Base-by-base conservation (phyloP, 2,888 invertebrate genomes). In the Eueremaeus valkanovi region DNA sequence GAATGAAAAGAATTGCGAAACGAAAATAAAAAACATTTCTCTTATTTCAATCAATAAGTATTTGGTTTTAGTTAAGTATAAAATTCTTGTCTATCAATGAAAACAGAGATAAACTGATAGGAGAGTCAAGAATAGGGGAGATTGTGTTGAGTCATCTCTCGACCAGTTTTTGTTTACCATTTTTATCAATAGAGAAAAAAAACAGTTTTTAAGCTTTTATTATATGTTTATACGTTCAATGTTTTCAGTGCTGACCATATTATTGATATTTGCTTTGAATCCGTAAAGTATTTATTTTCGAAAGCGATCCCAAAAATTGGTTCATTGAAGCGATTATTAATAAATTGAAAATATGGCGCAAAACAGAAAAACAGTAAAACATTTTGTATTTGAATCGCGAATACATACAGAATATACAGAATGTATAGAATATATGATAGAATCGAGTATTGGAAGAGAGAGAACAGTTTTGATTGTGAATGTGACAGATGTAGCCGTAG, bases 311-410 rank as follows among this genome's bases (percentile, higher is more conserved):
- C 58, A 21, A 58, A 29, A n/a, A n/a, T 66, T 21, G n/a, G 66
- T 66, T 66, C 66, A 66, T 21, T 66, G 66, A 21, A 36, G 36
- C 66, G 61, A 61, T n/a, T 66, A 66, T 66, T 66, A 66, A 66
- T 66, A 66, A 66, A 66, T 66, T 66, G 66, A 66, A 66, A 66
- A 66, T 66, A 66, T 66, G 36, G n/a, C 6, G 8, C 36, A 66
- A 13, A 51, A 51, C 51, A 51, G 5, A 51, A 27, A 55, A 55
- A 55, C 45, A 45, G 8, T 55, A 24, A 5, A 55, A 55, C n/a
- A n/a, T n/a, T n/a, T n/a, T n/a, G n/a, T n/a, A n/a, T n/a, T n/a
- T n/a, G n/a, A n/a, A n/a, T n/a, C n/a, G n/a, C n/a, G n/a, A n/a
- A n/a, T n/a, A n/a, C n/a, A n/a, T n/a, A n/a, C n/a, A n/a, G n/a